These are phyloP conservation scores for Exocentrus adspersus DNA, from an alignment of 2,888 invertebrate genomes.

Conservation along the genomic window DNA sequence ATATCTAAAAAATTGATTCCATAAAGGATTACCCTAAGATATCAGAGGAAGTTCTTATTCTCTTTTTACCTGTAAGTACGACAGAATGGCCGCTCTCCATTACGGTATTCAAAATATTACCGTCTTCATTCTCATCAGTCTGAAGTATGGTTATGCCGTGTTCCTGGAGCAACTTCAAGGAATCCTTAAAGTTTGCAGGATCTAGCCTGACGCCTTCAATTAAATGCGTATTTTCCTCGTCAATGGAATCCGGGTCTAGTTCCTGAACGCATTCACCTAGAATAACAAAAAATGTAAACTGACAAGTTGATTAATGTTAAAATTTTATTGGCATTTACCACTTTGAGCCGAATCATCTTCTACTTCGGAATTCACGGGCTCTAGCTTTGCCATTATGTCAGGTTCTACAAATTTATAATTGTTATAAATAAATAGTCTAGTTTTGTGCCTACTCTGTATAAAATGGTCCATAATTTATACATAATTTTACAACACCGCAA, in stretches of 20 bases:
- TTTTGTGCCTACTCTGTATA: too few relatives aligned
- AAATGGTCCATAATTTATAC: too few relatives aligned
- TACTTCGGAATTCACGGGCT: slow-evolving; percentile 3
- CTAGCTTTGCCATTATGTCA: slow-evolving; percentile 1
- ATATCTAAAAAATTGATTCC: slow-evolving; percentile 67
- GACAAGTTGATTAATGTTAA: neutral
- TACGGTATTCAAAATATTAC: slow-evolving; percentile 78
- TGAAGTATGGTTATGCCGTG: slow-evolving; percentile 91
- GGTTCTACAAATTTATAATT: slow-evolving; percentile 31
- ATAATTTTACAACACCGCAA: too few relatives aligned
- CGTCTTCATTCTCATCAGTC: slow-evolving; percentile 69
- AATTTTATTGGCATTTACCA: slow-evolving; percentile 3
- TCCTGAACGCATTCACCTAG: slow-evolving; percentile 20
- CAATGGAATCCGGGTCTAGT: slow-evolving; percentile 25
- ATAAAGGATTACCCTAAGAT: too few relatives aligned
- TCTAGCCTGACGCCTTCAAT: slow-evolving; percentile 27
- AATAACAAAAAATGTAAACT: neutral
- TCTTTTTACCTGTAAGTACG: slow-evolving; percentile 76
- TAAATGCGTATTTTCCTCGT: slow-evolving; percentile 32
- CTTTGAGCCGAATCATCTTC: slow-evolving; percentile 16
- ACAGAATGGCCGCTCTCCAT: slow-evolving; percentile 88
- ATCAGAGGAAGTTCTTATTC: too few relatives aligned
- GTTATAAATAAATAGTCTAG: neutral
- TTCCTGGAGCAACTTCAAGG: slow-evolving; percentile 77
- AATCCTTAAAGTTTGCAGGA: slow-evolving; percentile 56